A percentile compares a stretch with the other conserved stretches of the same genome.
phyloP scores from a whole-genome alignment of 2,797 vertebrate genomes.

The Liasis olivaceus region DNA sequence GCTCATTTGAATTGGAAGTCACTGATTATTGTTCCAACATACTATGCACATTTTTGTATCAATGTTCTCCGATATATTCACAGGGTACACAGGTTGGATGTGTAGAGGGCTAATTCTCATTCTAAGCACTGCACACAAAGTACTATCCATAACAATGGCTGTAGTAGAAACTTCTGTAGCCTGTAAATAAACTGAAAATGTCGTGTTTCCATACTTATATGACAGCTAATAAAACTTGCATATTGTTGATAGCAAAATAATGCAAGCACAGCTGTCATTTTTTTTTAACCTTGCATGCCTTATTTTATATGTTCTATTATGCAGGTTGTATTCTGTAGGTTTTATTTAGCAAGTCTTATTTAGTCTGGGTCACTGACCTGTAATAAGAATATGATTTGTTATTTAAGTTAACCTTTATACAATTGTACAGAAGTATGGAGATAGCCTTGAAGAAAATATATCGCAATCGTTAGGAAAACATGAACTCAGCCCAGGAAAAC shows the following conservation, averaged over 20 bases:
- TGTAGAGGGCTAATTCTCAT: background rate
- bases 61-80: background rate
- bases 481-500: background rate
- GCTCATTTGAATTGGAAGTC: background rate
- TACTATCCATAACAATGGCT: background rate
- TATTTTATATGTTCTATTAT: background rate
- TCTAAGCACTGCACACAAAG: background rate
- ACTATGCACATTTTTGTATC: background rate
- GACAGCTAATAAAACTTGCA: background rate
- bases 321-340: background rate
- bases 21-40: background rate
- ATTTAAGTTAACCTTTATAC: background rate
- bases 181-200: background rate
- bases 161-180: background rate
- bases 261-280: background rate
- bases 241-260: background rate
- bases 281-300: background rate
- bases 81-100: background rate
- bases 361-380: background rate
- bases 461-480: background rate
- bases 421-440: background rate
- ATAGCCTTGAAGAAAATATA: background rate
- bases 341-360: background rate
- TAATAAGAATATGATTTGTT: background rate
- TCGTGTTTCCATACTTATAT: background rate